Evolutionary conservation across 2,888 invertebrate genomes (phyloP).

Genomic region (Archips xylosteana): DNA sequence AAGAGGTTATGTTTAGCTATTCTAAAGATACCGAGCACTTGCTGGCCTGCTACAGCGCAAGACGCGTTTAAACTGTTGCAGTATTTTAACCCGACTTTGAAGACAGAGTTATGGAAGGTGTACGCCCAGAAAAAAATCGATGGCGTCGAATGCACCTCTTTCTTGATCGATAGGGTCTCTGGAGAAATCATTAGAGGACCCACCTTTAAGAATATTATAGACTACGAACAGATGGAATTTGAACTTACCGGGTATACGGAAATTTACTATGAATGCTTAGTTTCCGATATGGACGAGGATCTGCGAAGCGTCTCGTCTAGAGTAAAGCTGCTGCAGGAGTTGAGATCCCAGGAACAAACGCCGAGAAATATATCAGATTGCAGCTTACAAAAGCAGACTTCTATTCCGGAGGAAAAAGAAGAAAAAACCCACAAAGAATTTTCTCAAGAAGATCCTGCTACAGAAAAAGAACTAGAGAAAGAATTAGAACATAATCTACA

Average conservation of each 20-base stretch:
- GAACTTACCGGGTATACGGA: constrained; percentile 74
- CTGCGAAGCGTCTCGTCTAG: constrained; percentile 71
- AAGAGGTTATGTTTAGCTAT: constrained; percentile 73
- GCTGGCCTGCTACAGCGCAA: constrained; percentile 71
- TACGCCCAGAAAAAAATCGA: constrained; percentile 67
- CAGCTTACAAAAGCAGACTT: constrained; percentile 47
- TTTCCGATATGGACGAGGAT: constrained; percentile 68
- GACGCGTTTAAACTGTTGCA: constrained; percentile 76
- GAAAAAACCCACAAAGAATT: constrained; percentile 37
- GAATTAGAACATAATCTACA: constrained; percentile 55
- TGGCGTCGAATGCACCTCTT: constrained; percentile 66
- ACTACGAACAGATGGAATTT: constrained; percentile 76
- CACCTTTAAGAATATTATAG: constrained; percentile 73
- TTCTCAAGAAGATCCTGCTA: constrained; percentile 8
- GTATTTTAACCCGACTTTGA: constrained; percentile 74
- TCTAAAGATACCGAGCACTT: constrained; percentile 66
- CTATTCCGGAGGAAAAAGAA: constrained; percentile 42
- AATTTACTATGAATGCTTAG: constrained; percentile 72
- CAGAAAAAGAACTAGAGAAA: constrained; percentile 39
- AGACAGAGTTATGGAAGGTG: constrained; percentile 70
- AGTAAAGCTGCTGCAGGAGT: constrained; percentile 68
- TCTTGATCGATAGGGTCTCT: constrained; percentile 72
- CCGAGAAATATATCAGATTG: constrained; percentile 57
- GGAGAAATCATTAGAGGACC: constrained; percentile 75
- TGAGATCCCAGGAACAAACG: constrained; percentile 61